phyloP scores from a whole-genome alignment of 2,113 vertebrate species.

The Perca schrenkii region DNA sequence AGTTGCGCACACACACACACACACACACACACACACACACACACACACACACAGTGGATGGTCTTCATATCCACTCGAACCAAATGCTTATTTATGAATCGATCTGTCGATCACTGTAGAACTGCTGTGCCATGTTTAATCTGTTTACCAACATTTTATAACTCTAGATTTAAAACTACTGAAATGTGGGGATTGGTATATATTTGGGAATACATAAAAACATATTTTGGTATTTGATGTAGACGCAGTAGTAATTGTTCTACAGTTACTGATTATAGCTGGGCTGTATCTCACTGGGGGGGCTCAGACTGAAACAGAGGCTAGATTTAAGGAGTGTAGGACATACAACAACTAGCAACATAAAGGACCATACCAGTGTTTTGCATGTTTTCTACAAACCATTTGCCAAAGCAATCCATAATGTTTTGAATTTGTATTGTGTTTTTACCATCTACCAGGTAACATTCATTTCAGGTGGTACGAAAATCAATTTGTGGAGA shows the following conservation, averaged over 20 bases:
- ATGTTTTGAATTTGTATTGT: not conserved
- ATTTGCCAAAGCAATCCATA: conserved; percentile 1
- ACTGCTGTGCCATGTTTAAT: conserved; percentile 6
- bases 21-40: not conserved
- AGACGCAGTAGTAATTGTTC: not conserved
- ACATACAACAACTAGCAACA: not conserved
- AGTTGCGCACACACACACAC: not conserved
- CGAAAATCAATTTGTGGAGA: not conserved
- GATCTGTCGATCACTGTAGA: not conserved
- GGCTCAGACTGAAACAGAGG: not conserved
- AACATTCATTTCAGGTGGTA: not conserved
- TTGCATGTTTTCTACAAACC: conserved; percentile 9
- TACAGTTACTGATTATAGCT: not conserved
- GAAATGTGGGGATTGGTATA: not conserved
- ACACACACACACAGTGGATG: not conserved
- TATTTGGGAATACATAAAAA: not conserved
- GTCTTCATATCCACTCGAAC: conserved; percentile 2
- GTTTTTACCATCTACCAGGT: not conserved
- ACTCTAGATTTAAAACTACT: conserved; percentile 15
- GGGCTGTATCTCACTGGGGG: not conserved
- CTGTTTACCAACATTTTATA: conserved; percentile 10
- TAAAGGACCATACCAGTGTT: conserved; percentile 8
- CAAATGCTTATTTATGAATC: not conserved
- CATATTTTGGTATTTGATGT: not conserved
- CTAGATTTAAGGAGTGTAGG: not conserved